Evolutionary conservation across 1,140 invertebrate species (phyloP), one percentile per base, ranked within the genome.

Genomic region (Drosophila azteca): DNA sequence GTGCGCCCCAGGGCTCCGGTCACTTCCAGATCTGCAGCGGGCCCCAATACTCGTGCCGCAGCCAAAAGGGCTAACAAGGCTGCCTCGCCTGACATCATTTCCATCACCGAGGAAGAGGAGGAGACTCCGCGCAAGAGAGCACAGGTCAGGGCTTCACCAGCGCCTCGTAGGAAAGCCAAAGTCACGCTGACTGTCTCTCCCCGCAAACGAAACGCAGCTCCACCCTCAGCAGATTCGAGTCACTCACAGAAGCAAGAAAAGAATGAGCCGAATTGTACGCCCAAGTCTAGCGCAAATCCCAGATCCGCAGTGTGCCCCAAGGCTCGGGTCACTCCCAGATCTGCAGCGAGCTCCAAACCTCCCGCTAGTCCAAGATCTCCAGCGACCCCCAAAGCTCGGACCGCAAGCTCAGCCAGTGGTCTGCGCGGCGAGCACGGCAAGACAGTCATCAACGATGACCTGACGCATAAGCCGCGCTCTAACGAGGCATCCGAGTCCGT

Each of bases 91-190:
- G 93, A 92, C 75, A 90, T 89, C 35, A 93, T 93, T 77, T 92
- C 91, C 73, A 93, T 92, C 61, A 93, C 93, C 87, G 93, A 93
- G 35, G 93, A 89, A 3, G 83, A 85, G 13, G 77, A 69, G 15
- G 57, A 77, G 11, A 4, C 35, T 11, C 35, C 35, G 4, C 35
- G 35, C 46, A 62, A 9, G 39, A 69, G 20, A 51, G 17, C 1
- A 65, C 35, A 39, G 35, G 11, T 11, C 11, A 39, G 13, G 11
- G 11, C 35, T 39, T 4, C 35, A 5, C 11, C 35, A 13, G 35
- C 49, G 11, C 67, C 67, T 7, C 50, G 49, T 7, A 67, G 61
- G 49, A 84, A 52, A 5, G 13, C 5, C 15, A 43, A 51, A 55
- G 20, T 35, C 13, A 78, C 74, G 13, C 84, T 84, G 13, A 65